Evolutionary conservation across 64 coral and sea anemone genomes (phyloP).

Genomic region (Orbicella faveolata): DNA sequence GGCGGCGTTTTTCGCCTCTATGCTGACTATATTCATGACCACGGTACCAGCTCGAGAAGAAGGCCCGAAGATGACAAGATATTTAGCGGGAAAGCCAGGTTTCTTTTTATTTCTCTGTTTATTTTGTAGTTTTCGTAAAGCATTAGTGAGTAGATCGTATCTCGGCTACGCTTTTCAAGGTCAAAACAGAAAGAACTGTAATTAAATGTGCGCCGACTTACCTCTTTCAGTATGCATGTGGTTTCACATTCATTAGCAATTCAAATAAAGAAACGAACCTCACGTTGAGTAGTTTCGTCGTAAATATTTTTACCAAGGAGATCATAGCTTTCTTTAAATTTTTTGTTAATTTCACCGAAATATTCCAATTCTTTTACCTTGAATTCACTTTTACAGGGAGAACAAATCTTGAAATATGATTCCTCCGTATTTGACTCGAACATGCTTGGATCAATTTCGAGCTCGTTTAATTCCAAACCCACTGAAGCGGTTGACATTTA

Average conservation of each 20-base stretch:
- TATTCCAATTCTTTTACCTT: neutral
- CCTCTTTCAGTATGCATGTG: neutral
- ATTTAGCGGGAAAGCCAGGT: constrained; percentile 65
- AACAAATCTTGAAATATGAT: neutral
- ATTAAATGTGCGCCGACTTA: neutral
- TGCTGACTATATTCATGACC: constrained; percentile 72
- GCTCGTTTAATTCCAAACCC: neutral
- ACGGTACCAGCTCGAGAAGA: constrained; percentile 66
- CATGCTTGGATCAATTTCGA: neutral
- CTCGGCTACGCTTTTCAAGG: neutral
- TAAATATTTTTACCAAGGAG: neutral
- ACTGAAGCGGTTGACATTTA: neutral
- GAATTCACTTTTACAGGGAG: neutral
- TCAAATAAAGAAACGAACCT: neutral
- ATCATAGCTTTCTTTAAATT: neutral
- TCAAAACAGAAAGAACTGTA: constrained; percentile 17
- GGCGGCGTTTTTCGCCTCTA: constrained; percentile 84
- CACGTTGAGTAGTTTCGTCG: neutral
- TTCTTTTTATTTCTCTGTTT: neutral
- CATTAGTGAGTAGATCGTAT: neutral
- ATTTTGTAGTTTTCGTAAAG: neutral
- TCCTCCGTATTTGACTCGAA: neutral
- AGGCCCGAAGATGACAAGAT: constrained; percentile 80
- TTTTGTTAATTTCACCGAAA: neutral
- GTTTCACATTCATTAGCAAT: constrained; percentile 31